Conservation (phyloP, 2,888 invertebrate species). For the Drosophila mayaguana region DNA sequence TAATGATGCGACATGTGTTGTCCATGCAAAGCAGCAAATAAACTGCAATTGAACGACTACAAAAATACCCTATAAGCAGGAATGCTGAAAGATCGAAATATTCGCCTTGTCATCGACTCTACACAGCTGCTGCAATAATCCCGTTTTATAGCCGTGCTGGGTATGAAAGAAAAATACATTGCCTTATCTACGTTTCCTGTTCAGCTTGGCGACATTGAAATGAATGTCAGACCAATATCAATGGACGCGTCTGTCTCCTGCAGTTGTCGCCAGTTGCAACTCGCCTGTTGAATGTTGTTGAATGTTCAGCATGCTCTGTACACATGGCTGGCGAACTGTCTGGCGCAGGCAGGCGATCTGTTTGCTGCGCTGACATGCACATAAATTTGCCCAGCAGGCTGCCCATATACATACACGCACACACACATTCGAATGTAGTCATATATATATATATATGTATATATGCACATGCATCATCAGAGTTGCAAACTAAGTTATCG, state of each 20-base stretch:
- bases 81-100: not conserved
- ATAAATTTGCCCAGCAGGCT: conserved; percentile 22
- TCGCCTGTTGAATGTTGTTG: conserved; percentile 7
- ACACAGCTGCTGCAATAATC: not conserved
- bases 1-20: conserved; percentile 54
- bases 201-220: conserved; percentile 58
- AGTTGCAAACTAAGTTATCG: conserved; percentile 2
- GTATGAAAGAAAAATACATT: conserved; percentile 23
- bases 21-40: conserved; percentile 42
- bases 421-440: not conserved
- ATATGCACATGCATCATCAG: not conserved
- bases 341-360: conserved; percentile 19
- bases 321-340: conserved; percentile 42
- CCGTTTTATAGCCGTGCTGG: not conserved
- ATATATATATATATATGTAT: too few relatives aligned
- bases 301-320: conserved; percentile 62
- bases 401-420: not conserved
- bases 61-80: not conserved
- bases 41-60: not conserved
- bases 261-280: conserved; percentile 15
- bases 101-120: not conserved
- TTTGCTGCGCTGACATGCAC: conserved; percentile 43
- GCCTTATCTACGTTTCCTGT: conserved; percentile 72
- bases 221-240: conserved; percentile 64
- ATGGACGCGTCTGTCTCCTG: conserved; percentile 31